Base-by-base conservation (phyloP, 1,140 invertebrate species). In the Melipona quadrifasciata region DNA sequence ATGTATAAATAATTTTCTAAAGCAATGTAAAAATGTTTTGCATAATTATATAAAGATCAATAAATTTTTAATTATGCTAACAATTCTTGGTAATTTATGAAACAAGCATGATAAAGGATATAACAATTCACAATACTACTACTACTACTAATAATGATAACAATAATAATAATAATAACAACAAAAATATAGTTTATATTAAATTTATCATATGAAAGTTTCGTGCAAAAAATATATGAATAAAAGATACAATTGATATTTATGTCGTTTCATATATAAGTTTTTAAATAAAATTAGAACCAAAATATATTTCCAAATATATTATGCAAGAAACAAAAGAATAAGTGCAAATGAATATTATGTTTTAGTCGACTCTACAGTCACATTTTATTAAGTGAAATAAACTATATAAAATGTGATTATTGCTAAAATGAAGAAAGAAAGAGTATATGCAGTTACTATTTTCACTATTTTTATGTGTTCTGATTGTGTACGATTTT, bases 331-430 rank as follows among this genome's bases (percentile, higher is more conserved):
- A 74, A 10, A 81, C 17, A 19, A 24, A 73, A 31, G 39, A 53
- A 74, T 55, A 57, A 74, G 47, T 65, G 31, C 31, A 21, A 80
- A 27, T 34, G 68, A 61, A 27, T 61, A 31, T 51, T 47, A 47
- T 10, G 39, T 47, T 47, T 24, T 39, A 19, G 34, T 21, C 6
- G 6, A 11, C 0, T 68, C 10, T 8, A 67, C 75, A 51, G 65
- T 39, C 24, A n/a, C 47, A 27, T 64, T 34, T 31, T 64, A 67
- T 86, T 91, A 94, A 47, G 91, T 91, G 89, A 95, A 95, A 87
- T 95, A 95, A 75, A 95, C 94, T 88, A 95, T 92, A 87, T 95
- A 96, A 94, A 95, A 95, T 21, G 95, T 95, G 78, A 95, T 92
- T 72, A 95, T 94, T 21, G 93, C 91, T 83, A 95, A 86, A 64